Conservation (phyloP, 1,140 invertebrate species). For the honey bee (Apis mellifera) region Amel_HAv3.1 CM009935.2:1738001-1738500, state of each 20-base stretch:
- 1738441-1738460: conserved; percentile 55
- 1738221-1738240: conserved; percentile 16
- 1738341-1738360: too few relatives aligned
- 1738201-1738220: conserved; percentile 25
- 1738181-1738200: conserved; percentile 33
- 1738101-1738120: conserved; percentile 1
- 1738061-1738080: neutral
- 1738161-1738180: neutral
- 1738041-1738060: conserved; percentile 14
- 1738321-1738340: neutral
- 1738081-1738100: too few relatives aligned
- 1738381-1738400: neutral
- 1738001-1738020: conserved; percentile 19
- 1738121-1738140: neutral
- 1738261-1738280: conserved; percentile 6
- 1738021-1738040: conserved; percentile 40
- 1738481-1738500: conserved; percentile 76
- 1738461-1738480: conserved; percentile 79
- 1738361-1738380: too few relatives aligned
- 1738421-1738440: conserved; percentile 49
- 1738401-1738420: neutral
- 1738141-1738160: neutral
- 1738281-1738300: conserved; percentile 40
- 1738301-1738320: neutral
- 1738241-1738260: conserved; percentile 15